Conservation (phyloP, 2,888 invertebrate genomes). For the Eupithecia tripunctaria region DNA sequence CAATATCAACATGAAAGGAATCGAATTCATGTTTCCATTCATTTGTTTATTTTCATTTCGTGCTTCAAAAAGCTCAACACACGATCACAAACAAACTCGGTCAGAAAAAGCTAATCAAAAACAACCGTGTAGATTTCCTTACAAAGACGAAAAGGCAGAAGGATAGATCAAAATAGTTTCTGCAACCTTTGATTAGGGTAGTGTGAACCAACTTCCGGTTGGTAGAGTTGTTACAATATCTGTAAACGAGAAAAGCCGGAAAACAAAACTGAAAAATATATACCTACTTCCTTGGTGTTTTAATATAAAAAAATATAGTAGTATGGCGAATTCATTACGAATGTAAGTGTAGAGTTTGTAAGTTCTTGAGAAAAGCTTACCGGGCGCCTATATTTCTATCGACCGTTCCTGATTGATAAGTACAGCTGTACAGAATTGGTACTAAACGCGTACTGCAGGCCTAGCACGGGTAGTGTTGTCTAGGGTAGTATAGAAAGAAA, state of each 20-base stretch:
- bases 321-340: too few species aligned
- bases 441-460: too few species aligned
- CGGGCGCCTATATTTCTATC: too few species aligned
- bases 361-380: too few species aligned
- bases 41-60: not conserved
- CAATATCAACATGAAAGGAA: not conserved
- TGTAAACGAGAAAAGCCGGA: not conserved
- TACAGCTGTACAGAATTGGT: too few species aligned
- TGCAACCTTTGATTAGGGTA: not conserved
- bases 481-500: too few species aligned
- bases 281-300: not conserved
- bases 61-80: not conserved
- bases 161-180: slow-evolving; percentile 6
- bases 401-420: too few species aligned
- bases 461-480: too few species aligned
- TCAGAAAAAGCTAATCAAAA: not conserved
- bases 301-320: not conserved
- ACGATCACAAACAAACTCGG: not conserved
- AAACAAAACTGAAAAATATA: not conserved
- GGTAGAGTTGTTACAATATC: not conserved
- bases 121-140: not conserved
- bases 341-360: too few species aligned
- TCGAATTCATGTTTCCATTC: not conserved
- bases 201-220: not conserved
- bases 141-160: not conserved